Conservation (phyloP, 2,888 invertebrate species). For the Terebella lapidaria region DNA sequence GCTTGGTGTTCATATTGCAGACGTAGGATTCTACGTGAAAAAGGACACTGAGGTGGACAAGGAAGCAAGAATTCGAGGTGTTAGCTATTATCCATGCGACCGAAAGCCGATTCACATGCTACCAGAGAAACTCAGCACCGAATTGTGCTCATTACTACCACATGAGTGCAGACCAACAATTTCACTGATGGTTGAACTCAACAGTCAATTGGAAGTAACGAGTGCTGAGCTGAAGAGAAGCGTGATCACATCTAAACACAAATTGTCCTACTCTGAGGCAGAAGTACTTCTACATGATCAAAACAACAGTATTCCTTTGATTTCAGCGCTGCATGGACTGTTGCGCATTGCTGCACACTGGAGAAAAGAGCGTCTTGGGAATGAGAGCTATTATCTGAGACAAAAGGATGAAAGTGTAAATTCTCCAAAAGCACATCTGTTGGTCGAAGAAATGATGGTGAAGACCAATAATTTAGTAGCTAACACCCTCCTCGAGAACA, state of each 20-base stretch:
- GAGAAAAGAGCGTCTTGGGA: slow-evolving; percentile 38
- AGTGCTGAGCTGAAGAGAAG: slow-evolving; percentile 24
- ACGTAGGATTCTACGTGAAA: slow-evolving; percentile 77
- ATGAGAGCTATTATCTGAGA: slow-evolving; percentile 31
- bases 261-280: background rate
- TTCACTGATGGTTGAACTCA: slow-evolving; percentile 85
- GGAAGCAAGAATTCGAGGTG: slow-evolving; percentile 73
- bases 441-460: slow-evolving; percentile 39
- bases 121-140: slow-evolving; percentile 75
- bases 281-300: background rate
- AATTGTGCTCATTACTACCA: slow-evolving; percentile 55
- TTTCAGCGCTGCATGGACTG: too few relatives aligned
- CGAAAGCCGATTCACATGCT: slow-evolving; percentile 75
- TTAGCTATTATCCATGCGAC: slow-evolving; percentile 49
- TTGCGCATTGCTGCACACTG: slow-evolving; percentile 27
- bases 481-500: slow-evolving; percentile 25
- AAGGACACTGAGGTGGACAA: slow-evolving; percentile 64
- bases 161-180: slow-evolving; percentile 64
- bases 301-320: too few relatives aligned
- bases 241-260: background rate
- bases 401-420: slow-evolving; percentile 10
- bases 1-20: slow-evolving; percentile 86
- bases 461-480: slow-evolving; percentile 36
- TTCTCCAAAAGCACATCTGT: slow-evolving; percentile 22
- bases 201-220: slow-evolving; percentile 56